These are phyloP conservation scores for Drosophila chauvacae DNA, from an alignment of 1,140 invertebrate genomes.

Conservation along the genomic window DNA sequence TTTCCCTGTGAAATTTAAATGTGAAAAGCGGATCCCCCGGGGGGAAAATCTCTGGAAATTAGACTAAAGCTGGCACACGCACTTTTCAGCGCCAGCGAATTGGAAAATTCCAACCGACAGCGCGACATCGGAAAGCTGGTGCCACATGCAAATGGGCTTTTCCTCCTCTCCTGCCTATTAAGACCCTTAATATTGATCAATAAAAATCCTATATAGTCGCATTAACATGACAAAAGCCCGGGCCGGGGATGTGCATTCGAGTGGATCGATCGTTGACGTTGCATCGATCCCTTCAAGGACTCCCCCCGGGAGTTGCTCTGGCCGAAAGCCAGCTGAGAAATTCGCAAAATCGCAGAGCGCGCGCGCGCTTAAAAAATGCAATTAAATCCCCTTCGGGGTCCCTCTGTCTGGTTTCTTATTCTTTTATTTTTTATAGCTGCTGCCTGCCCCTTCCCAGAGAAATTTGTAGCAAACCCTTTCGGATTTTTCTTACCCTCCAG, in stretches of 20 bases:
- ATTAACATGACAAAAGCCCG: slow-evolving; percentile 76
- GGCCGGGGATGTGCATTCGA: slow-evolving; percentile 53
- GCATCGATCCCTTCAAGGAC: slow-evolving; percentile 40
- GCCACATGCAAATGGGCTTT: slow-evolving; percentile 68
- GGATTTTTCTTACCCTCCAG: slow-evolving; percentile 41
- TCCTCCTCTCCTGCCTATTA: slow-evolving; percentile 56
- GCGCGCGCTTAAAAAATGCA: slow-evolving; percentile 81
- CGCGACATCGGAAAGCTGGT: slow-evolving; percentile 16
- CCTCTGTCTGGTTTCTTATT: slow-evolving; percentile 36
- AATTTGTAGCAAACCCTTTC: slow-evolving; percentile 76
- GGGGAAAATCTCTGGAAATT: slow-evolving; percentile 26
- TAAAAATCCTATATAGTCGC: slow-evolving; percentile 76
- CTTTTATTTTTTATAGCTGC: slow-evolving; percentile 11
- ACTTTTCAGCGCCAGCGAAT: slow-evolving; percentile 76
- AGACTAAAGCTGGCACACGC: slow-evolving; percentile 65
- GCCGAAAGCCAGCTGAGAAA: slow-evolving; percentile 64
- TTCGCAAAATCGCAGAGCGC: slow-evolving; percentile 71
- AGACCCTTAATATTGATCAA: slow-evolving; percentile 70
- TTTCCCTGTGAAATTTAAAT: slow-evolving; percentile 54
- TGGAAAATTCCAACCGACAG: slow-evolving; percentile 58
- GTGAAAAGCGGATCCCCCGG: slow-evolving; percentile 51
- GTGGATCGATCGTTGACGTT: slow-evolving; percentile 56
- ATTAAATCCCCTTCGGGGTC: slow-evolving; percentile 67
- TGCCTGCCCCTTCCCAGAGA: slow-evolving; percentile 35
- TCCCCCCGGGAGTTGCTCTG: slow-evolving; percentile 43